Conservation (phyloP, 2,113 vertebrate genomes). For the Platysternon megacephalum region DNA sequence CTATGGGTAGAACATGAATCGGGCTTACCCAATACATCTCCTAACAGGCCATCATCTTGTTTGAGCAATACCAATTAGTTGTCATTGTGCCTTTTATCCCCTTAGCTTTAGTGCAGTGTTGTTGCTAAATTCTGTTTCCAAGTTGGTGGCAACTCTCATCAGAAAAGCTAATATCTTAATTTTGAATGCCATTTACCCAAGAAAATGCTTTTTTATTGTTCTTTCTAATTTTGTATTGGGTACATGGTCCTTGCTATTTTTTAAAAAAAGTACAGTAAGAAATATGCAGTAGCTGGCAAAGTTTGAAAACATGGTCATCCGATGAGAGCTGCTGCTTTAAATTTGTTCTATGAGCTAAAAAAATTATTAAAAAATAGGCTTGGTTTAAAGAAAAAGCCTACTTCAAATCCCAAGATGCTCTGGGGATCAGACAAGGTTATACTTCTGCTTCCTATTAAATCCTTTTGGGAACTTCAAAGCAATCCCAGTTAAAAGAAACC, state of each 20-base stretch:
- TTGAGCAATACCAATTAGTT: not conserved
- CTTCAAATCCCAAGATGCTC: not conserved
- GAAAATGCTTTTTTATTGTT: not conserved
- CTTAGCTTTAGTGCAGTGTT: not conserved
- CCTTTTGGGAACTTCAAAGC: slow-evolving; percentile 44
- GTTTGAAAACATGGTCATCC: not conserved
- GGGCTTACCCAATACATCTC: not conserved
- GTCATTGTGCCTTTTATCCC: not conserved
- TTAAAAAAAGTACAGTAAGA: not conserved
- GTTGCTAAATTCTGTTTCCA: not conserved
- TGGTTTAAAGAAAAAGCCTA: not conserved
- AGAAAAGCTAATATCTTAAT: not conserved
- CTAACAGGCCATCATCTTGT: not conserved
- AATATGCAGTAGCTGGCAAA: not conserved
- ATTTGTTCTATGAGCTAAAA: not conserved
- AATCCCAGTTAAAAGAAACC: not conserved
- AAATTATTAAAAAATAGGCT: not conserved
- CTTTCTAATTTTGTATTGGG: not conserved
- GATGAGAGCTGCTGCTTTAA: not conserved
- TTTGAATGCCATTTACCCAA: not conserved
- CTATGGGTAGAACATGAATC: not conserved
- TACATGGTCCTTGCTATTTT: not conserved
- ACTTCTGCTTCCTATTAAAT: slow-evolving; percentile 15
- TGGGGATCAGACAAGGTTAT: not conserved
- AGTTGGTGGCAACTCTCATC: not conserved